Base-by-base conservation (phyloP, 2,113 vertebrate species). In the Caranx ignobilis region DNA sequence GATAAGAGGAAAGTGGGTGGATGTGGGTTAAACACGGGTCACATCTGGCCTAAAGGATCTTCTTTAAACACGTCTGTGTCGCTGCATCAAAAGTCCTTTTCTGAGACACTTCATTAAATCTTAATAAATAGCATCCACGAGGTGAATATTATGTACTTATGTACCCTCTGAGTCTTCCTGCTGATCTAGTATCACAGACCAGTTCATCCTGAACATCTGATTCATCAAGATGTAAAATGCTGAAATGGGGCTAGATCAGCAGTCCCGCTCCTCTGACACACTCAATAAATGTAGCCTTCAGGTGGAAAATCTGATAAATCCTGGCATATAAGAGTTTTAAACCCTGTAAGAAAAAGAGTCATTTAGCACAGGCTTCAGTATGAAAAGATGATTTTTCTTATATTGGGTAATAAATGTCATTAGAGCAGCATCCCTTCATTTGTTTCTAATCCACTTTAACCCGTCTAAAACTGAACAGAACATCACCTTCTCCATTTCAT, bases 151-250 rank as follows among this genome's bases (percentile, higher is more conserved):
- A 72, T 77, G 74, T 48, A 32, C 66, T 56, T 26, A 57, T 72
- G 60, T 67, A 66, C 9, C 56, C 48, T 63, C 34, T 1, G 37
- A 68, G 71, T 71, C 74, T n/a, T 45, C 69, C 70, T 63, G 71
- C 62, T 70, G 71, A 81, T 75, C 26, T 32, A 16, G 41, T 54
- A 81, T 71, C 60, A 52, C 56, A 71, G 67, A n/a, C 56, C 71
- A 37, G 16, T 56, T 83, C 74, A 67, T 54, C 73, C 56, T 67
- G 76, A 80, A 56, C 50, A 50, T 72, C 77, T 75, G 73, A 78
- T 73, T 75, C 79, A 75, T 85, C 66, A 79, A 52, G 68, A 67
- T 74, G 61, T 55, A 75, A 85, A 81, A 74, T 65, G 75, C 47
- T 83, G 80, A 88, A 81, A 79, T 37, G 56, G 48, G 67, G 52